Base-by-base conservation (phyloP, 2,113 vertebrate species). In the Spheniscus mendiculus region DNA sequence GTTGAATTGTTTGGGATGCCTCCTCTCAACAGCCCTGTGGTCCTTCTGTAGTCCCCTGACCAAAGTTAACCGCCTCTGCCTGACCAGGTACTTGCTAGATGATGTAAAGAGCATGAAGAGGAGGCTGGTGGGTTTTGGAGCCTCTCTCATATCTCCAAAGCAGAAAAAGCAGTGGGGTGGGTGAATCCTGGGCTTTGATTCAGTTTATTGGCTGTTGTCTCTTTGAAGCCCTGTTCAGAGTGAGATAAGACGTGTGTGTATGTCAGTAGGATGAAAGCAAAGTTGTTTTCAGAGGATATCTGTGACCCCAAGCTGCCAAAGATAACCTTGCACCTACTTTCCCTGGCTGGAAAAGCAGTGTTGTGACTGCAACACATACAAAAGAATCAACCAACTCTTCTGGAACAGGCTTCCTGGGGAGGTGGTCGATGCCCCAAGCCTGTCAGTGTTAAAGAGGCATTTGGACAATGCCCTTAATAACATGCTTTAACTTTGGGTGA, bases 351-450 rank as follows among this genome's bases (percentile, higher is more conserved):
- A 42, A 78, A 52, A 82, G 50, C 45, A 29, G 5, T 20, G 20
- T 23, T 78, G 27, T 21, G 30, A 16, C 44, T 62, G 66, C 56
- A 62, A 6, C 3, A 1, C 0, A 0, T 4, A 26, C 0, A 0
- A 38, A 25, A 45, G 21, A 34, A 18, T 59, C 44, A 40, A 49
- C 23, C 40, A 52, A 11, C 16, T 36, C 15, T 62, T 59, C 45
- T 40, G 36, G 36, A 67, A 23, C 29, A 23, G 42, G 65, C 19
- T 70, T 36, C 25, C 52, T 32, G 38, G n/a, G 38, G 34, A n/a
- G 34, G 58, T 15, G 58, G 34, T 59, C 14, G 4, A n/a, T n/a
- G 34, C 58, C 21, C 13, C 34, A 59, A n/a, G 58, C 6, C 58
- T 15, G 21, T n/a, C 34, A 10, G 58, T 59, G 58, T n/a, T 59